phyloP scores from a whole-genome alignment of 2,113 vertebrate genomes.

The Centropus bengalensis region DNA sequence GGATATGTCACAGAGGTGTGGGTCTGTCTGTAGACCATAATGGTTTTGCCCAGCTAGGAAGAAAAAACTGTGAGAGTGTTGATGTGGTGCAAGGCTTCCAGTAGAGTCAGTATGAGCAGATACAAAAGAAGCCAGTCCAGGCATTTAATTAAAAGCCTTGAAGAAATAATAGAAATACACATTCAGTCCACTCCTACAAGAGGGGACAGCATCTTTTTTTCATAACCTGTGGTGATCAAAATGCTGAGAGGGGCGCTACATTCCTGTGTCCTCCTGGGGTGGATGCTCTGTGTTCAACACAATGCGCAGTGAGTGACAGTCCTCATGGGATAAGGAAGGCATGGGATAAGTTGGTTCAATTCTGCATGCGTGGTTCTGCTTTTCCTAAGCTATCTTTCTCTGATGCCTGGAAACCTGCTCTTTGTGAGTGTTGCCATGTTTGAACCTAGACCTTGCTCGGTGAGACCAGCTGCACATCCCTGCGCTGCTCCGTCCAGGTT shows the following conservation, averaged over 20 bases:
- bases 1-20: background rate
- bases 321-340: background rate
- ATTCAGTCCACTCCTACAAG: background rate
- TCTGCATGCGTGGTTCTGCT: rapidly evolving
- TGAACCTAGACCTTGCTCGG: background rate
- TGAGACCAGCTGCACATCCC: rapidly evolving
- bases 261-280: background rate
- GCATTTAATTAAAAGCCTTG: background rate
- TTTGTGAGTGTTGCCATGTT: background rate
- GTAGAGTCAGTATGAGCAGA: background rate
- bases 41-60: background rate
- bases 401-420: background rate
- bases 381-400: background rate
- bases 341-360: background rate
- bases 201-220: background rate
- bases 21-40: background rate
- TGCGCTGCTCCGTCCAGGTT: background rate
- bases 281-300: background rate
- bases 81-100: background rate
- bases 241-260: background rate
- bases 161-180: background rate
- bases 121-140: constrained; percentile 3
- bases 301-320: background rate
- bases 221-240: background rate
- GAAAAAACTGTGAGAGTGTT: background rate